These are phyloP conservation scores for Colistium nudipinnis DNA, from an alignment of 2,113 vertebrate genomes.

Conservation along the genomic window DNA sequence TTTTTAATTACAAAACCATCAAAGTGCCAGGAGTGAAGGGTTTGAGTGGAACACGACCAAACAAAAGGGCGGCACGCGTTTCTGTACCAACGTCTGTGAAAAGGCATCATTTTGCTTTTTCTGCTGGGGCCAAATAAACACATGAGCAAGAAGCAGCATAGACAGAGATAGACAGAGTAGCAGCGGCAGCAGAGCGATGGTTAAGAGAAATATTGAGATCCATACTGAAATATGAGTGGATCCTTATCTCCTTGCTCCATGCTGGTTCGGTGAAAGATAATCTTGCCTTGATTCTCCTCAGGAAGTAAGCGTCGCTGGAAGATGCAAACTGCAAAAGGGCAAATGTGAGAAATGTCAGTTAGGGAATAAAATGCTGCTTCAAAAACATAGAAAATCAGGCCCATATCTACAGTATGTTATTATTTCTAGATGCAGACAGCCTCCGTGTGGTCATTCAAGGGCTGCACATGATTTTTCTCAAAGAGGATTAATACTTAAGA, in stretches of 20 bases:
- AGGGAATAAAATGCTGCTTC: no score
- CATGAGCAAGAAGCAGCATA: no score
- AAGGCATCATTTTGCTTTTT: no score
- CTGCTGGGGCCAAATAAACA: no score
- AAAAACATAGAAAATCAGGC: no score
- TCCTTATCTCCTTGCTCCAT: conserved; percentile 52
- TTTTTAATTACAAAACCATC: background rate
- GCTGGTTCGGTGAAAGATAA: conserved; percentile 32
- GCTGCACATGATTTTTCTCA: no score
- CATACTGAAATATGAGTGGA: conserved; percentile 51
- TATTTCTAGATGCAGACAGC: no score
- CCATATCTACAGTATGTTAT: no score
- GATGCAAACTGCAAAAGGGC: conserved; percentile 54
- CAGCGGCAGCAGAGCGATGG: background rate
- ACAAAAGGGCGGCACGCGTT: background rate
- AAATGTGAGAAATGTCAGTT: background rate
- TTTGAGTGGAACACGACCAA: background rate
- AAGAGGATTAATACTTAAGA: no score
- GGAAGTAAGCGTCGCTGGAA: conserved; percentile 59
- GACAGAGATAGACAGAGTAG: background rate
- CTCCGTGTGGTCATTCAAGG: no score
- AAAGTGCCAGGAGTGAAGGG: background rate
- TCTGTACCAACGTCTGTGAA: no score
- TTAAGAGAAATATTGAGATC: conserved; percentile 37
- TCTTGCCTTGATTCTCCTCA: conserved; percentile 45